Base-by-base conservation (phyloP, 2,888 invertebrate genomes). In the Mythimna ferrago region DNA sequence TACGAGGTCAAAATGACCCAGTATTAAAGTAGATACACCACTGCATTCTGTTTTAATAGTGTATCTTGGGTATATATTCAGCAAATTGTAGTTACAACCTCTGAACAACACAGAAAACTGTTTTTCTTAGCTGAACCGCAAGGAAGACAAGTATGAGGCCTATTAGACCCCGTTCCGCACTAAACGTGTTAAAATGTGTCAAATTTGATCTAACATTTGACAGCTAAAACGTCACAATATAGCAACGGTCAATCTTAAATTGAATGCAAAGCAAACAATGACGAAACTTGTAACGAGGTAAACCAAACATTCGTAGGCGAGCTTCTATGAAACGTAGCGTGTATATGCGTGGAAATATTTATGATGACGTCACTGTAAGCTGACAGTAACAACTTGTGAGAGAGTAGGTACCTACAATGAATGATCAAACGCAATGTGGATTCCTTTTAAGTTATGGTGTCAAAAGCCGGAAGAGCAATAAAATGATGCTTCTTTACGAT, bases 251-350 rank as follows among this genome's bases (percentile, higher is more conserved):
- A 72, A 69, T 76, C 75, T 57, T 56, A 62, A 66, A 26, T 64
- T 57, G 66, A 62, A 74, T 74, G 80, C 65, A 74, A 80, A 57
- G 71, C 73, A 70, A 83, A 76, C 66, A n/a, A 77, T 86, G 66
- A 64, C 21, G 76, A 74, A 83, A 83, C 70, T 53, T 56, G 32
- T 72, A 68, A 74, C 21, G 64, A 70, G 71, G 73, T 83, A 78
- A 86, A 77, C 21, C 67, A 72, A 83, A 76, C 54, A 78, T 56
- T 61, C 56, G 65, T 76, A 65, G 62, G 60, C 41, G 67, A 26
- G 56, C 14, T 78, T 67, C 69, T 66, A 67, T 66, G 65, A 69
- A 75, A 41, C n/a, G 51, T n/a, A 71, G 21, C 19, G 35, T 69
- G 26, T 54, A 35, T 21, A 57, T 57, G 58, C 38, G 35, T 60